Evolutionary conservation across 2,797 vertebrate species (phyloP), one percentile per base, ranked within the genome.

Genomic region (Spinus olivaceus): DNA sequence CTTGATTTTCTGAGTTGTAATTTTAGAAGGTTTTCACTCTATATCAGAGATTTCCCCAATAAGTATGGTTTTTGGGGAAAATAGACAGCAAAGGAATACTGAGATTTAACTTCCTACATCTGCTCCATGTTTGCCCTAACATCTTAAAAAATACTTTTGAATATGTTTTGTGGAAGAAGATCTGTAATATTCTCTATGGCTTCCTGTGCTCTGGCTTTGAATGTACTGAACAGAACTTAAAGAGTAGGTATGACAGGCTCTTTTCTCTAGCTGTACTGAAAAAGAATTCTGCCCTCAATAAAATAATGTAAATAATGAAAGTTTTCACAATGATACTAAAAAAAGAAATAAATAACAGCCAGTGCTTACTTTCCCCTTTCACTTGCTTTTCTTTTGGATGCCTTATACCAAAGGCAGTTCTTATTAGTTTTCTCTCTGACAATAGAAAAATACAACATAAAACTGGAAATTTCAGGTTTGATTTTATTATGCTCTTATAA

Each of bases 401-500:
- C 12, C 28, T 85, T 49, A 73, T 91, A 95, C 64, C 44, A 94
- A 95, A 92, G 30, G 57, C 18, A 94, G 44, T 28, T 74, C 77
- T 97, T 95, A 95, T 91, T 94, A 94, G 15, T 23, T 86, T 93
- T 57, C 24, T n/a, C 57, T 95, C 94, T 88, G 70, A 89, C 66
- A 72, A 71, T 70, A 83, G 83, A 92, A 90, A 94, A 91, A 90
- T 95, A 64, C 66, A 95, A 42, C 63, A 89, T 81, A 96, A 97
- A 96, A 67, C 61, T 87, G 81, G 53, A 96, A 96, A 94, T 51
- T 95, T 90, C 35, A 88, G 54, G 66, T 93, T 94, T 96, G 78
- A 86, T 93, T 96, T 96, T 95, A 93, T 84, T 91, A 51, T 49
- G 76, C 16, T 83, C 32, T 86, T 77, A 88, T 33, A 84, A 67